Percentiles rank a stretch among this genome's conserved stretches.
These are phyloP conservation scores for Drosophila flavopinicola DNA, from an alignment of 2,888 invertebrate genomes.

Conservation along the genomic window DNA sequence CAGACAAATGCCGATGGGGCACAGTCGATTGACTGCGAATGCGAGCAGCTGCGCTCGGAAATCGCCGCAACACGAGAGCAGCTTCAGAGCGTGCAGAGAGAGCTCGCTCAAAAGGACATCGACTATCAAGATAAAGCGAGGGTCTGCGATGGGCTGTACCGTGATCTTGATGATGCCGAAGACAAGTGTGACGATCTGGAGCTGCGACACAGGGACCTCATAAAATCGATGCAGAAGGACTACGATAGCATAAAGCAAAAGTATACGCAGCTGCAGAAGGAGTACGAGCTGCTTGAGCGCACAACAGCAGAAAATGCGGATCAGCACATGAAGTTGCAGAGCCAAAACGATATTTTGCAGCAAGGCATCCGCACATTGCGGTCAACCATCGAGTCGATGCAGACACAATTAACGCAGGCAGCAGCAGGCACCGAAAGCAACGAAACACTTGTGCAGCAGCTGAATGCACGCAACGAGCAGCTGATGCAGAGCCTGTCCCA, in stretches of 20 bases:
- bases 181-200: slow-evolving; percentile 67
- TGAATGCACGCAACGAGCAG: slow-evolving; percentile 44
- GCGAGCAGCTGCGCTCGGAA: slow-evolving; percentile 65
- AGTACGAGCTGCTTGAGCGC: slow-evolving; percentile 65
- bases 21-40: slow-evolving; percentile 47
- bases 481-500: slow-evolving; percentile 59
- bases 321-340: slow-evolving; percentile 62
- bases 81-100: slow-evolving; percentile 62
- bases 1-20: slow-evolving; percentile 37
- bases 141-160: slow-evolving; percentile 64
- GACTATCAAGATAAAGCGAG: slow-evolving; percentile 60
- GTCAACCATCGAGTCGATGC: slow-evolving; percentile 47
- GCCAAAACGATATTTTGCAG: slow-evolving; percentile 69
- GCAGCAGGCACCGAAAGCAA: too few relatives aligned
- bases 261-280: slow-evolving; percentile 67
- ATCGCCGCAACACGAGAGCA: slow-evolving; percentile 54
- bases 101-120: slow-evolving; percentile 47
- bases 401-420: not conserved
- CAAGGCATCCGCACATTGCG: slow-evolving; percentile 69
- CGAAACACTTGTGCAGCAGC: slow-evolving; percentile 5
- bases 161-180: slow-evolving; percentile 51
- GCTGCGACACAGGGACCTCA: slow-evolving; percentile 39
- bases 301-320: slow-evolving; percentile 51
- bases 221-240: slow-evolving; percentile 67
- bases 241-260: slow-evolving; percentile 71